Evolutionary conservation across 2,888 invertebrate genomes (phyloP).

Genomic region (Frankliniella intonsa): DNA sequence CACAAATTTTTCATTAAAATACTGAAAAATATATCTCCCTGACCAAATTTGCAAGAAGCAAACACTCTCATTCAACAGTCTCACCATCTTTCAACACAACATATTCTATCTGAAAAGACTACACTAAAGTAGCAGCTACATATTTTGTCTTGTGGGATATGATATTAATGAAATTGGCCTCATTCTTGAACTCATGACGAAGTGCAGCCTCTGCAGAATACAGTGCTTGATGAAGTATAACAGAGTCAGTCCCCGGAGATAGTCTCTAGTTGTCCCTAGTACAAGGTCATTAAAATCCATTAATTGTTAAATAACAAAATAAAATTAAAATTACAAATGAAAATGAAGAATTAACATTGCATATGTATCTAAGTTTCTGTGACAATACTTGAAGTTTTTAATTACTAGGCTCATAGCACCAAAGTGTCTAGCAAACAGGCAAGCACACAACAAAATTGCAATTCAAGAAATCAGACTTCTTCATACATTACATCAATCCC

Average conservation of each 20-base stretch:
- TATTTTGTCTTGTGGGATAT: not conserved
- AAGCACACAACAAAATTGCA: not conserved
- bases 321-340: not conserved
- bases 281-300: slow-evolving; percentile 1
- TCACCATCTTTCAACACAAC: not conserved
- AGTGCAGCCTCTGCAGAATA: not conserved
- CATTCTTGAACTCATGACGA: not conserved
- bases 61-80: not conserved
- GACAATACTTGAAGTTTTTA: slow-evolving; percentile 9
- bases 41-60: not conserved
- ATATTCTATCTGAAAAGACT: not conserved
- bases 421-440: slow-evolving; percentile 8
- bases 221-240: not conserved
- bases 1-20: not conserved
- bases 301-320: not conserved
- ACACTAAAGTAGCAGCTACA: not conserved
- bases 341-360: not conserved
- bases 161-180: not conserved
- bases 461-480: slow-evolving; percentile 23
- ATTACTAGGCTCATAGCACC: not conserved
- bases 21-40: slow-evolving; percentile 4
- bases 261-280: not conserved
- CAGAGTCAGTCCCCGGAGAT: slow-evolving; percentile 20
- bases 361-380: not conserved
- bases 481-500: not conserved